Evolutionary conservation across 2,888 invertebrate genomes (phyloP), one percentile per base, ranked within the genome.

Genomic region (Cyclophora punctaria): DNA sequence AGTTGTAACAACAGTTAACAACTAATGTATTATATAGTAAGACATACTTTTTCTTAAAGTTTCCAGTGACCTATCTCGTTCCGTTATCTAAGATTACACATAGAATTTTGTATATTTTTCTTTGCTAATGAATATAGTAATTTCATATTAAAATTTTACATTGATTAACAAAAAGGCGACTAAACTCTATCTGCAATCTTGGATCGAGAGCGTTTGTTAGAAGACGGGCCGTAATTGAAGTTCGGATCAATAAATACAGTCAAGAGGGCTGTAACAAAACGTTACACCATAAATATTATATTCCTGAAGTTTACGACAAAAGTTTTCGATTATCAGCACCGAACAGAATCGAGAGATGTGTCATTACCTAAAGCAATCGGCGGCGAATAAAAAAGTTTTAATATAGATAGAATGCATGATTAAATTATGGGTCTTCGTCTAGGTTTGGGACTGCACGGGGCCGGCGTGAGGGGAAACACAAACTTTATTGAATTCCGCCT

Each of bases 401-500:
- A 56, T 55, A 54, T 45, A 51, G 51, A 56, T 56, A 52, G 47
- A 52, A 52, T 52, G 52, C 44, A 47, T 40, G 51, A 58, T 41
- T 52, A 58, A 44, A 48, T 41, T 47, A 54, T 52, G 49, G 59
- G 46, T 50, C 53, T 50, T 53, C 47, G 46, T 56, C 54, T 47
- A 47, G 47, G 5, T 2, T 37, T 37, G 4, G 1, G 37, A 37
- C 56, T 50, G 53, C 55, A 57, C 49, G 2, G 20, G 20, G 20
- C 20, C 20, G 20, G 20, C 20, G 20, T 20, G 20, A 20, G 20
- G 20, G 20, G 20, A 20, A 20, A 20, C 20, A 53, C 52, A 54
- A 56, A 57, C 48, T 61, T 63, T 58, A 60, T 59, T 56, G 56
- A 59, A 63, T 56, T 58, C 52, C 48, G 51, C 56, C 52, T 58